phyloP scores from a whole-genome alignment of 2,797 vertebrate genomes.

The Poeciliopsis turneri region DNA sequence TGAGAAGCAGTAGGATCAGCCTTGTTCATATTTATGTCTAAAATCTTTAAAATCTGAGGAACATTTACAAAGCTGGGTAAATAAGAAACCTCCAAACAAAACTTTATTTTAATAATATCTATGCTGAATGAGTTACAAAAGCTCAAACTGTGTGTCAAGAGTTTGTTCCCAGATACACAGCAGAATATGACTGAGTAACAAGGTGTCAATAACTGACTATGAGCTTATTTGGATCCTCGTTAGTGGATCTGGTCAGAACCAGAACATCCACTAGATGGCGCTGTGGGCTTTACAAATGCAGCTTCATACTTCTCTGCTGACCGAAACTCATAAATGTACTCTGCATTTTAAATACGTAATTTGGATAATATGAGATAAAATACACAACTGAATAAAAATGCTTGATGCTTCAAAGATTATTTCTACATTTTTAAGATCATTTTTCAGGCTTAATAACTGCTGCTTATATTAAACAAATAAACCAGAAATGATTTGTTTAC shows the following conservation, averaged over 20 bases:
- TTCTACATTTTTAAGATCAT: neutral
- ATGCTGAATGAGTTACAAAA: neutral
- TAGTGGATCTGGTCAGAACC: neutral
- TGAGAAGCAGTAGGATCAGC: too few species aligned
- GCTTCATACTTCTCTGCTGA: conserved; percentile 16
- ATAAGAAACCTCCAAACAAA: neutral
- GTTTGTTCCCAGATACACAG: neutral
- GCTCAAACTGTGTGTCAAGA: neutral
- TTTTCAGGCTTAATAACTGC: conserved; percentile 1
- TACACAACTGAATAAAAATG: conserved; percentile 7
- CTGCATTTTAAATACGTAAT: conserved; percentile 32
- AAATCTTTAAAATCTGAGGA: neutral
- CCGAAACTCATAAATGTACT: conserved; percentile 10
- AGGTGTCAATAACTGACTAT: neutral
- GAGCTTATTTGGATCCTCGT: too few species aligned
- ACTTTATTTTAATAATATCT: neutral
- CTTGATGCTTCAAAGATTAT: neutral
- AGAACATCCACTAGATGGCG: conserved; percentile 68
- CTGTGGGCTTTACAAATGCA: conserved; percentile 38
- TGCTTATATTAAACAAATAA: neutral
- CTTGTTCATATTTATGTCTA: too few species aligned
- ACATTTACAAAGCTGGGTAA: neutral
- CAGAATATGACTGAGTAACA: conserved; percentile 15
- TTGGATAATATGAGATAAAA: conserved; percentile 28
- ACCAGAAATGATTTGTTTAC: neutral